Percentiles rank a stretch among this genome's conserved stretches.
These are phyloP conservation scores for Megamerina dolium DNA, from an alignment of 2,888 invertebrate genomes.

Conservation along the genomic window DNA sequence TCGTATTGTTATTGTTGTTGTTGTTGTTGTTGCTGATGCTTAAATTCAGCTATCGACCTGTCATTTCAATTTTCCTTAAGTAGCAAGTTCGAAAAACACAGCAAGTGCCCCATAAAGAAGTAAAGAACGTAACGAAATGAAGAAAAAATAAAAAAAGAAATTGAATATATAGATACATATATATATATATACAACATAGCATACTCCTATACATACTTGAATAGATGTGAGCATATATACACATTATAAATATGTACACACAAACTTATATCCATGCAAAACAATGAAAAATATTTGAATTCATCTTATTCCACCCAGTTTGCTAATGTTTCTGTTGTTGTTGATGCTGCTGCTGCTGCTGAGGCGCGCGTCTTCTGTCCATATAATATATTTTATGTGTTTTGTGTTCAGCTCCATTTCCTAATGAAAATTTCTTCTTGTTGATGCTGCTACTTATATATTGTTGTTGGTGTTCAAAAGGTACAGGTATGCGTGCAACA, in stretches of 20 bases:
- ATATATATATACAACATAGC: constrained; percentile 8
- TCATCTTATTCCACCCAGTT: background rate
- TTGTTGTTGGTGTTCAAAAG: too few relatives aligned
- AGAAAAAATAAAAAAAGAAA: constrained; percentile 7
- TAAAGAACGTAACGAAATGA: constrained; percentile 6
- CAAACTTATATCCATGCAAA: constrained; percentile 10
- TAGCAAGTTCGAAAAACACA: constrained; percentile 33
- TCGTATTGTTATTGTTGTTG: background rate
- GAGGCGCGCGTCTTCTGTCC: constrained; percentile 5
- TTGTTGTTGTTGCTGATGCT: constrained; percentile 1
- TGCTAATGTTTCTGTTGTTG: background rate
- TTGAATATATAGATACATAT: background rate
- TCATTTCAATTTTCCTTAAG: constrained; percentile 36
- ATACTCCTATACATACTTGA: constrained; percentile 3
- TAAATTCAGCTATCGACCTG: constrained; percentile 23
- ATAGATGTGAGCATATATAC: background rate
- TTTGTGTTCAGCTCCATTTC: constrained; percentile 2
- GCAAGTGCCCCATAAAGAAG: constrained; percentile 43
- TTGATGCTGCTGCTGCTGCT: constrained; percentile 14
- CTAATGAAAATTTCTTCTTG: constrained; percentile 3
- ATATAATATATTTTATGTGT: constrained; percentile 13
- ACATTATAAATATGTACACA: constrained; percentile 1
- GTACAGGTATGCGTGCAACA: too few relatives aligned
- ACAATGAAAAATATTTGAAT: constrained; percentile 15
- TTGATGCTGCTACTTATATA: too few relatives aligned